These are phyloP conservation scores for Volucella zonaria DNA, from an alignment of 2,888 invertebrate species.

Conservation along the genomic window DNA sequence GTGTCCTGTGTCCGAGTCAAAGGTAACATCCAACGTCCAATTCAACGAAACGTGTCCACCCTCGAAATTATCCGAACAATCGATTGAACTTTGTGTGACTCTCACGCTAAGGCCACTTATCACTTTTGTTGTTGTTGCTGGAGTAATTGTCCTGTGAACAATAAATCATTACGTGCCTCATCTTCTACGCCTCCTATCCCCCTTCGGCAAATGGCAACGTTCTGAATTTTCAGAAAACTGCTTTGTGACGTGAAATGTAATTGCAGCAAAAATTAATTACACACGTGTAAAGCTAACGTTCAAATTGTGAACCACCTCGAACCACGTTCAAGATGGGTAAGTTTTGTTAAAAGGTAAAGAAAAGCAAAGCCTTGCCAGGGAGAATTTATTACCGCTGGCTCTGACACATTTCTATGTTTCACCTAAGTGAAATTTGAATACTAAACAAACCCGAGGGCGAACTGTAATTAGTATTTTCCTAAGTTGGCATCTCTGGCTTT, in stretches of 20 bases:
- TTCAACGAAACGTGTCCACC: slow-evolving; percentile 35
- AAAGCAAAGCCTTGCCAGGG: not conserved
- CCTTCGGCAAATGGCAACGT: not conserved
- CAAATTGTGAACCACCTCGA: not conserved
- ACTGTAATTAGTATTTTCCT: not conserved
- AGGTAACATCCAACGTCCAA: slow-evolving; percentile 46
- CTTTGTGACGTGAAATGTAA: not conserved
- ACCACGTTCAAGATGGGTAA: not conserved
- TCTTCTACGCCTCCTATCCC: not conserved
- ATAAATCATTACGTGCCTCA: slow-evolving; percentile 43
- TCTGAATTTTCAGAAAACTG: not conserved
- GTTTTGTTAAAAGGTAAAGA: not conserved
- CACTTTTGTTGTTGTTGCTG: slow-evolving; percentile 18
- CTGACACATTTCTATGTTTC: not conserved
- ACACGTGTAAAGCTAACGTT: not conserved
- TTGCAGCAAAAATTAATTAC: slow-evolving; percentile 15
- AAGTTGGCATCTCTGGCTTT: not conserved
- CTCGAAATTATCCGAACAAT: slow-evolving; percentile 41
- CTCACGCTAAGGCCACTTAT: slow-evolving; percentile 36
- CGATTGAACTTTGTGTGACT: slow-evolving; percentile 48
- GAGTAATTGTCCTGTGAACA: slow-evolving; percentile 10
- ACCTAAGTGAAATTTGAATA: slow-evolving; percentile 20
- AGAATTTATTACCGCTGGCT: slow-evolving; percentile 3
- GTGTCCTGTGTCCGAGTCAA: slow-evolving; percentile 10
- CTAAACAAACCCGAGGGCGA: not conserved